Evolutionary conservation across 2,888 invertebrate genomes (phyloP).

Genomic region (Blastobasis adustella): DNA sequence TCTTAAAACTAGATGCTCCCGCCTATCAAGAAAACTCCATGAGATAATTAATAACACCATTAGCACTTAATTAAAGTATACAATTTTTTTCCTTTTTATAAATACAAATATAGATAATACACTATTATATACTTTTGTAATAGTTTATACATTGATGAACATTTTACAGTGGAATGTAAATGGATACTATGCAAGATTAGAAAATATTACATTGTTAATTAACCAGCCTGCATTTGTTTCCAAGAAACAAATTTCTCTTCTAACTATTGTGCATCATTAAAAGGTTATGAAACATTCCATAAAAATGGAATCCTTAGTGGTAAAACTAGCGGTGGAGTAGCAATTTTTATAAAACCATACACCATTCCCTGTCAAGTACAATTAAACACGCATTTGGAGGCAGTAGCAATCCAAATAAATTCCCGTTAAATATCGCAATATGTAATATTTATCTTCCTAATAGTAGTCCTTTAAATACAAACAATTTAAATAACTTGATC

Average conservation of each 20-base stretch:
- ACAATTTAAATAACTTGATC: conserved; percentile 3
- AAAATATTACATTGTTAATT: conserved; percentile 6
- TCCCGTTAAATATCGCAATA: conserved; percentile 6
- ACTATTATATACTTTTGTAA: neutral
- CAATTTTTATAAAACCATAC: no score
- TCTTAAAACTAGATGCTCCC: no score
- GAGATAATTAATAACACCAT: no score
- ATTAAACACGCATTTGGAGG: conserved; percentile 2
- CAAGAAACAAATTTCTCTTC: conserved; percentile 10
- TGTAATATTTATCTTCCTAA: conserved; percentile 11
- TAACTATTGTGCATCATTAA: conserved; percentile 5
- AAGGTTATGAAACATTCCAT: conserved; percentile 2
- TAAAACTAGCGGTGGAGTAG: no score
- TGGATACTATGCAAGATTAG: conserved; percentile 5
- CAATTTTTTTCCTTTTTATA: no score
- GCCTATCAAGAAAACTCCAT: no score
- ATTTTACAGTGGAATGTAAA: no score
- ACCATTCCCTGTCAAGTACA: no score
- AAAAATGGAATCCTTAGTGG: neutral
- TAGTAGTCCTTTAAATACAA: conserved; percentile 1
- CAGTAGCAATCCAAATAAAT: conserved; percentile 6
- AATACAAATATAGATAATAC: no score
- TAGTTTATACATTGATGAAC: no score
- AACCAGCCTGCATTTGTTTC: conserved; percentile 7
- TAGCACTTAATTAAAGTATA: no score